Evolutionary conservation across 2,888 invertebrate genomes (phyloP).

Genomic region (Macaria liturata): DNA sequence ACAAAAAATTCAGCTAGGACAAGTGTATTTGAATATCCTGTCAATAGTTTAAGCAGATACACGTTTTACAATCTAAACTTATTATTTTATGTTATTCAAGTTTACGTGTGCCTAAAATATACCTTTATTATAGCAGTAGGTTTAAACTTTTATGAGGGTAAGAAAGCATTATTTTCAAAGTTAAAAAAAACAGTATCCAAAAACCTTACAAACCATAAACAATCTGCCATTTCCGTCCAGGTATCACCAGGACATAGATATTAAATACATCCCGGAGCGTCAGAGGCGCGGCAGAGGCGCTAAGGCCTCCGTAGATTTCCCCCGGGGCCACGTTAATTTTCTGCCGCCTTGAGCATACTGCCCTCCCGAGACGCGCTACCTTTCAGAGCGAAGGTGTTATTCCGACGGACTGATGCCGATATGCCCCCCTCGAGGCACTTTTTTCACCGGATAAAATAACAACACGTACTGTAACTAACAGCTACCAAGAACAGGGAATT

Average conservation of each 20-base stretch:
- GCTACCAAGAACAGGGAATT: constrained; percentile 32
- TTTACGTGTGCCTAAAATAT: too few relatives aligned
- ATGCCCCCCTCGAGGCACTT: constrained; percentile 69
- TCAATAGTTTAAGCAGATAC: too few relatives aligned
- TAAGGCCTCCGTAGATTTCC: constrained; percentile 86
- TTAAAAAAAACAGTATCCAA: too few relatives aligned
- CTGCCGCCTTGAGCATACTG: constrained; percentile 90
- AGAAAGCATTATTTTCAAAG: too few relatives aligned
- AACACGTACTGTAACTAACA: constrained; percentile 42
- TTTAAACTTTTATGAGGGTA: too few relatives aligned
- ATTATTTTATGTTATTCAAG: too few relatives aligned
- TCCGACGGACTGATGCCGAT: constrained; percentile 75
- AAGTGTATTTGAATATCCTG: too few relatives aligned
- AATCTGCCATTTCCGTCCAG: constrained; percentile 18
- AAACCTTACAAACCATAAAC: too few relatives aligned
- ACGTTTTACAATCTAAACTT: too few relatives aligned
- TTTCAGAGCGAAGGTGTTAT: constrained; percentile 82
- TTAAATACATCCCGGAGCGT: constrained; percentile 70
- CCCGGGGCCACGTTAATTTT: constrained; percentile 88
- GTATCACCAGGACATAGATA: constrained; percentile 51
- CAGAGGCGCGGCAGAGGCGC: constrained; percentile 63
- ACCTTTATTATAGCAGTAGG: too few relatives aligned
- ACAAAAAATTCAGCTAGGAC: too few relatives aligned
- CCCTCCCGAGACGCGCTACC: constrained; percentile 84
- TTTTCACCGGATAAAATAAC: constrained; percentile 68